Evolutionary conservation across 2,113 vertebrate genomes (phyloP).

Genomic region (Dunckerocampus dactyliophorus): DNA sequence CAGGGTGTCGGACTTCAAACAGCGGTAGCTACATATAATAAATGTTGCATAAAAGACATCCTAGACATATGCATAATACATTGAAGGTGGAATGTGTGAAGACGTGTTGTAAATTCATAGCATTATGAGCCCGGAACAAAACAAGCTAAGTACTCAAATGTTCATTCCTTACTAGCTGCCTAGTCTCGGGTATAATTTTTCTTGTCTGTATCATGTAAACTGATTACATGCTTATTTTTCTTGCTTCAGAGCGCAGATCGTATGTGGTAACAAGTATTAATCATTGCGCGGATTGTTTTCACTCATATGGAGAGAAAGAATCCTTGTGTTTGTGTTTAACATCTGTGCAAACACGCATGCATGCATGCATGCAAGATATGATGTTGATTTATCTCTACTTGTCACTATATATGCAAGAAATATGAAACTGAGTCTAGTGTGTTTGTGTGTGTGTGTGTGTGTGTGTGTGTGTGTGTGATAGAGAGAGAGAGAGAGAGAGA

Average conservation of each 20-base stretch:
- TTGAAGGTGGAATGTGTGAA: slow-evolving; percentile 6
- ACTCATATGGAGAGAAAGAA: slow-evolving; percentile 53
- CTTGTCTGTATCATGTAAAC: slow-evolving; percentile 53
- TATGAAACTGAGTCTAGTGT: slow-evolving; percentile 7
- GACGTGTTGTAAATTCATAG: slow-evolving; percentile 4
- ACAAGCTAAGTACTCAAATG: slow-evolving; percentile 18
- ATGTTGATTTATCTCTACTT: slow-evolving; percentile 44
- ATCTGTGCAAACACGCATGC: slow-evolving; percentile 23
- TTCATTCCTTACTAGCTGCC: slow-evolving; percentile 20
- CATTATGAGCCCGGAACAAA: slow-evolving; percentile 8
- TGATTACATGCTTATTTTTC: slow-evolving; percentile 79
- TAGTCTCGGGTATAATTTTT: slow-evolving; percentile 28
- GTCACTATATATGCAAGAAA: slow-evolving; percentile 29
- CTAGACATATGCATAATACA: slow-evolving; percentile 1
- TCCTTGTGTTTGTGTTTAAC: slow-evolving; percentile 41
- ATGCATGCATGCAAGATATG: slow-evolving; percentile 9
- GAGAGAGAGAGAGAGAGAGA: background rate
- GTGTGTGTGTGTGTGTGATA: background rate
- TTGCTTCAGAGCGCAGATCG: slow-evolving; percentile 62
- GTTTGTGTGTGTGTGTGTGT: background rate
- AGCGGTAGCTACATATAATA: no score
- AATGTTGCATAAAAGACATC: background rate
- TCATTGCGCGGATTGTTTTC: slow-evolving; percentile 71
- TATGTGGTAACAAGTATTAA: slow-evolving; percentile 71
- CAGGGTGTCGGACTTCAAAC: no score